Evolutionary conservation across 2,113 vertebrate species (phyloP), one percentile per base, ranked within the genome.

Genomic region (Argyrosomus japonicus): DNA sequence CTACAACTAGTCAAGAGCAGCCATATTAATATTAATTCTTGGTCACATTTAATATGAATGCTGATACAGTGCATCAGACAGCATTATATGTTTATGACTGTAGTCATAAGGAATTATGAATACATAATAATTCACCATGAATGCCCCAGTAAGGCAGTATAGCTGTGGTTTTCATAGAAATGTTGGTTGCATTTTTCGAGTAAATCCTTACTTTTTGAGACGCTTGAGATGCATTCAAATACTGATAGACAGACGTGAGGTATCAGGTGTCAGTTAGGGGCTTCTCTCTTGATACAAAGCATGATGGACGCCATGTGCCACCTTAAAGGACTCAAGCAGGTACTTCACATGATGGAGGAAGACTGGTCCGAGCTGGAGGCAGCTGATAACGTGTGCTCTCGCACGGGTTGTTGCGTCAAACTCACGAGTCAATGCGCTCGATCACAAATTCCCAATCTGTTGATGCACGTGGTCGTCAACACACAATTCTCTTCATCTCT

Each of bases 331-430:
- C 85, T 84, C 19, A 0, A 56, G 68, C 83, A 45, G 78, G 61
- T 81, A n/a, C 76, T 89, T 87, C 74, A 71, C 83, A 73, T 90
- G 87, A 92, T 88, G 79, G 79, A 90, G 77, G 82, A 23, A 63
- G 79, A 72, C n/a, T 2, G 61, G 25, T 51, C 29, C 7, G 64
- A 71, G 79, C 87, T 87, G 88, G 63, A 72, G 85, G 79, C 51
- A 3, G 36, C 11, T 17, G 88, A 91, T 88, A 83, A 85, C 68
- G 21, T 10, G 50, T 43, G 64, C 45, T 23, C 60, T 58, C 56
- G 13, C 23, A 23, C 65, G n/a, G 48, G 50, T 61, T 6, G 17
- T 43, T 21, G 50, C 75, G n/a, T 73, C 83, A 82, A 18, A 72
- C 70, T 43, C 69, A 58, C 63, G 60, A 69, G 83, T 85, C 68